Evolutionary conservation across 2,888 invertebrate species (phyloP).

Genomic region (Pogonocherus hispidulus): DNA sequence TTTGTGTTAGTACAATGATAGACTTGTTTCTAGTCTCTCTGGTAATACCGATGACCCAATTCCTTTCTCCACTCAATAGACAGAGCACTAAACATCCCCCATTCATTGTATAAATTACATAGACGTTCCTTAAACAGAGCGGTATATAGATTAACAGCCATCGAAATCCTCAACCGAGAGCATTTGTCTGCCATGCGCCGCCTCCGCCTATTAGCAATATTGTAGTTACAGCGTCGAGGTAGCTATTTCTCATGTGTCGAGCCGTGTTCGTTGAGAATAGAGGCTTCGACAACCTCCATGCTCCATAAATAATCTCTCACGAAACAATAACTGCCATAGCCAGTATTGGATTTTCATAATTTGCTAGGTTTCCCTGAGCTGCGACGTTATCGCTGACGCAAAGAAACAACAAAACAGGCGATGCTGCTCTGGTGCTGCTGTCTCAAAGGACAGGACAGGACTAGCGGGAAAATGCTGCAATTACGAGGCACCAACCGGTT

Average conservation of each 20-base stretch:
- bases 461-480: too few species aligned
- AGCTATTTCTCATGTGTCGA: conserved; percentile 49
- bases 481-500: too few species aligned
- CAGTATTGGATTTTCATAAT: conserved; percentile 64
- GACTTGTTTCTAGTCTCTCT: too few species aligned
- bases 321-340: conserved; percentile 62
- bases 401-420: conserved; percentile 50
- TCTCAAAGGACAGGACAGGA: neutral
- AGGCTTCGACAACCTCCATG: conserved; percentile 57
- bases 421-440: neutral
- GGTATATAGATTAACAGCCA: conserved; percentile 19
- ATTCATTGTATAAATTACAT: neutral
- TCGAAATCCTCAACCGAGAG: neutral
- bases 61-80: neutral
- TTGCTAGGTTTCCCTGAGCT: conserved; percentile 45
- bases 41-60: neutral
- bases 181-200: conserved; percentile 13
- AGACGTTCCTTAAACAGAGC: neutral
- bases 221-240: conserved; percentile 25
- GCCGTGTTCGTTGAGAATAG: conserved; percentile 48
- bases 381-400: conserved; percentile 50
- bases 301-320: conserved; percentile 59
- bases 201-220: conserved; percentile 25
- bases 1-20: too few species aligned
- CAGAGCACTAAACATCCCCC: neutral